Conservation (phyloP, 2,888 invertebrate species). For the Mesopsocus fuscifrons region DNA sequence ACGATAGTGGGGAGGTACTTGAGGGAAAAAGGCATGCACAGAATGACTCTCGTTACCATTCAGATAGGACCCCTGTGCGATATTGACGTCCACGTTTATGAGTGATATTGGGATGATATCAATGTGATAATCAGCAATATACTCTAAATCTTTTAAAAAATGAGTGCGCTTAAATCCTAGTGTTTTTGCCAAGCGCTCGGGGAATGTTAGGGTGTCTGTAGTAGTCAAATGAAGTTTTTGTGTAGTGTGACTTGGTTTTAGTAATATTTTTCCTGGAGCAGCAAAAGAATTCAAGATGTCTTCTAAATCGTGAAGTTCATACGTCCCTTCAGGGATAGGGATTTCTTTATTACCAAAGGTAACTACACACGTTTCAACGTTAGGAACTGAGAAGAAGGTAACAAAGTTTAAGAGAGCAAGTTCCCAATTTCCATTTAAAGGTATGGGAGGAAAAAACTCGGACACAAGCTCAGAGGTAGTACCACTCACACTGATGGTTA, state of each 20-base stretch:
- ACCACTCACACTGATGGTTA: background rate
- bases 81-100: conserved; percentile 5
- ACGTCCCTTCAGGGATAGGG: background rate
- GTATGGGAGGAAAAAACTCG: background rate
- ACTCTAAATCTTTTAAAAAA: background rate
- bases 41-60: conserved; percentile 10
- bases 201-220: background rate
- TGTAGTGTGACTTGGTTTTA: background rate
- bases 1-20: conserved; percentile 11
- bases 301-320: background rate
- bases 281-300: background rate
- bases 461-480: background rate
- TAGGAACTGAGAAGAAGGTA: background rate
- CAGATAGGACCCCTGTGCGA: conserved; percentile 7
- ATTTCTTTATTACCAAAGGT: background rate
- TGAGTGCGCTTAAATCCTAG: background rate
- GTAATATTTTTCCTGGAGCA: background rate
- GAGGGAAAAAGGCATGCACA: conserved; percentile 11
- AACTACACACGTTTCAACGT: background rate
- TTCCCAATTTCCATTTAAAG: background rate
- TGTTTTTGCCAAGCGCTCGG: background rate
- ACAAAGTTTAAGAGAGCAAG: background rate
- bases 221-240: background rate
- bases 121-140: background rate
- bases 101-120: background rate